Evolutionary conservation across 1,140 invertebrate species (phyloP).

Genomic region (Calephelis nemesis): DNA sequence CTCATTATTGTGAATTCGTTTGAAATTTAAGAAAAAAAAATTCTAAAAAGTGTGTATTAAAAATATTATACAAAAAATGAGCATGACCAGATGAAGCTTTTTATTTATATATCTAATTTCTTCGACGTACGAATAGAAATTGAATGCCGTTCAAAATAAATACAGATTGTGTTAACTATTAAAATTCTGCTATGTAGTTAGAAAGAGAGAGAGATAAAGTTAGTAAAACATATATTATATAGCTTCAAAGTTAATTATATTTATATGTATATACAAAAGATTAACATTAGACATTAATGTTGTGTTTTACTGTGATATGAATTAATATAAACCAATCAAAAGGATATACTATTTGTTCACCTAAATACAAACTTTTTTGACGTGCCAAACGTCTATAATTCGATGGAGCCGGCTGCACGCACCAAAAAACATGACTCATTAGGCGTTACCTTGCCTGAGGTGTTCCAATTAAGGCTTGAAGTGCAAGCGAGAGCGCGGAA

Average conservation of each 20-base stretch:
- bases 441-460: too few relatives aligned
- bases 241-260: slow-evolving; percentile 6
- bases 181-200: neutral
- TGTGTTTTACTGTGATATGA: slow-evolving; percentile 3
- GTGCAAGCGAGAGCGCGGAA: too few relatives aligned
- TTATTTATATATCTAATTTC: neutral
- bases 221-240: neutral
- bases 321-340: too few relatives aligned
- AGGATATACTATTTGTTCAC: too few relatives aligned
- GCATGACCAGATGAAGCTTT: too few relatives aligned
- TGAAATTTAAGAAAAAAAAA: too few relatives aligned
- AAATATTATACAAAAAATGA: too few relatives aligned
- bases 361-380: neutral
- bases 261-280: slow-evolving; percentile 6
- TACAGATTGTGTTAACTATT: slow-evolving; percentile 1
- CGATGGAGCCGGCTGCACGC: too few relatives aligned
- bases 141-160: slow-evolving; percentile 10
- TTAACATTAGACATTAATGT: neutral
- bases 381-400: neutral
- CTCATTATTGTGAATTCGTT: too few relatives aligned
- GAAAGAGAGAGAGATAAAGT: slow-evolving; percentile 5
- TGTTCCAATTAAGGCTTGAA: too few relatives aligned
- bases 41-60: too few relatives aligned
- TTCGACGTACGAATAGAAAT: neutral
- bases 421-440: too few relatives aligned